Evolutionary conservation across 1,140 invertebrate species (phyloP).

Genomic region (Telenomus remus): DNA sequence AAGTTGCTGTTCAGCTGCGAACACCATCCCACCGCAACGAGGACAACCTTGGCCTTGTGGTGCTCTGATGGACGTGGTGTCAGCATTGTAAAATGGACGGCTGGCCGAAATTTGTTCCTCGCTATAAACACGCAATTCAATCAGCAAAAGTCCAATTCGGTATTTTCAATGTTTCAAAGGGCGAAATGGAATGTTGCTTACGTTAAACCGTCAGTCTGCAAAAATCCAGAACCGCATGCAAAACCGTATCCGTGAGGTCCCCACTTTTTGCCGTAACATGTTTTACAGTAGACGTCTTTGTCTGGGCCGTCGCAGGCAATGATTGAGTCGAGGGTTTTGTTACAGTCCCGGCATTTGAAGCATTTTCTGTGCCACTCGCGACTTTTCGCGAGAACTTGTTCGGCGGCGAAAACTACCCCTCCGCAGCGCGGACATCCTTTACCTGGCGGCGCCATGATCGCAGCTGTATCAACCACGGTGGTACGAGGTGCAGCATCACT

Average conservation of each 20-base stretch:
- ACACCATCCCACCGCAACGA: constrained; percentile 93
- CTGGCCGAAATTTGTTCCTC: constrained; percentile 87
- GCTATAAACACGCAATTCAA: constrained; percentile 69
- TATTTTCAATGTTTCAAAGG: no score
- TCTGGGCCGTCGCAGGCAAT: constrained; percentile 94
- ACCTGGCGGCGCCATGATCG: constrained; percentile 87
- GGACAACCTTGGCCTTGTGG: constrained; percentile 92
- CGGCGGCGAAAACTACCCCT: constrained; percentile 92
- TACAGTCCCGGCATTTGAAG: constrained; percentile 96
- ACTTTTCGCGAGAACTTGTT: constrained; percentile 90
- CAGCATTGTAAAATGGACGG: constrained; percentile 87
- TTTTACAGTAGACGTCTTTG: constrained; percentile 93
- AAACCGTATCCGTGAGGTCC: constrained; percentile 96
- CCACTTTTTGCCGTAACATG: constrained; percentile 94
- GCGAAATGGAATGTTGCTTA: constrained; percentile 74
- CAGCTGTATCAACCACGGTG: constrained; percentile 85
- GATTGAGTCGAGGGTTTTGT: constrained; percentile 93
- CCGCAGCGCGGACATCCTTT: constrained; percentile 93
- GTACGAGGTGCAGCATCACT: constrained; percentile 83
- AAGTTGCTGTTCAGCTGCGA: constrained; percentile 94
- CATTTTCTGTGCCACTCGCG: constrained; percentile 98
- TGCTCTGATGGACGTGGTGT: constrained; percentile 91
- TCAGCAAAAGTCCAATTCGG: no score
- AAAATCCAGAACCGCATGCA: constrained; percentile 94
- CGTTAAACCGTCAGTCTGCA: constrained; percentile 91